Conservation (phyloP, 2,113 vertebrate species). For the Meles meles region DNA sequence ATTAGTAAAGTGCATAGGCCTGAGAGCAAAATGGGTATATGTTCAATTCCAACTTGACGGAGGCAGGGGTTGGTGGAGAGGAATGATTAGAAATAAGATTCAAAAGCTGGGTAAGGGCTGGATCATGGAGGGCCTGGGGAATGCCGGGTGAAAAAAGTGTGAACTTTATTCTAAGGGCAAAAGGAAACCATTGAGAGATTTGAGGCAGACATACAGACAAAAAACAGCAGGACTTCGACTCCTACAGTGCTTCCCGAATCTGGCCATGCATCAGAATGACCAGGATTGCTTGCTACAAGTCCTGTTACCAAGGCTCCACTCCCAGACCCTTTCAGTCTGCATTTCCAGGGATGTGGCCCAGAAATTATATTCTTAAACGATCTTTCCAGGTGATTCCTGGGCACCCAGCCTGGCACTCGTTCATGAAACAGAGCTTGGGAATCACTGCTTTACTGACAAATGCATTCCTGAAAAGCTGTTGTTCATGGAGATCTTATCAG, state of each 20-base stretch:
- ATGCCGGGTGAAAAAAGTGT: background rate
- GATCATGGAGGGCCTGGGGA: background rate
- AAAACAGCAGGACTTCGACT: background rate
- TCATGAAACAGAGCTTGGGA: background rate
- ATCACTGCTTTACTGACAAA: background rate
- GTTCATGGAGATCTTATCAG: background rate
- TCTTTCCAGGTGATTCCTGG: conserved; percentile 13
- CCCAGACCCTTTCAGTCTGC: background rate
- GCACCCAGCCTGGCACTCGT: background rate
- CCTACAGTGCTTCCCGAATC: background rate
- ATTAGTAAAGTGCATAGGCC: background rate
- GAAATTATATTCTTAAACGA: conserved; percentile 19
- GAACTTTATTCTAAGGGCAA: conserved; percentile 6
- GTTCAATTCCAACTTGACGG: background rate
- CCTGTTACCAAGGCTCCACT: background rate
- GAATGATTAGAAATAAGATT: background rate
- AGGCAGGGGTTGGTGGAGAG: background rate
- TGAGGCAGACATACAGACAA: background rate
- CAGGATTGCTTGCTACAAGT: background rate
- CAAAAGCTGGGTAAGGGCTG: background rate
- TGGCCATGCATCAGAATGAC: background rate
- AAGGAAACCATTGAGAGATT: background rate
- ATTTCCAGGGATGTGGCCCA: background rate
- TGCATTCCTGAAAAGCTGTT: conserved; percentile 39
- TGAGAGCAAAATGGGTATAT: background rate